Base-by-base conservation (phyloP, 2,797 vertebrate species). In the Neoniphon sammara region DNA sequence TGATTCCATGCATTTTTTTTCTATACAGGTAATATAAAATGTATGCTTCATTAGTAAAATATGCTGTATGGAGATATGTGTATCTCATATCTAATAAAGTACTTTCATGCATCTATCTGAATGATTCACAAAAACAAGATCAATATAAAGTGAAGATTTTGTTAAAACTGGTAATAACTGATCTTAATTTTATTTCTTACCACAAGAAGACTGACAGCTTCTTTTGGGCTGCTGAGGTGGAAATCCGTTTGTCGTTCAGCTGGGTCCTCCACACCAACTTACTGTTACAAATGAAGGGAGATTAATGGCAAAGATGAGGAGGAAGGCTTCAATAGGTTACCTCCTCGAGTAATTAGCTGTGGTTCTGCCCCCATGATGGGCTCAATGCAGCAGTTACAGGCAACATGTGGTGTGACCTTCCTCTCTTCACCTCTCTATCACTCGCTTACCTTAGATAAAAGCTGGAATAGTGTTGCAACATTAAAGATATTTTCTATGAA, bases 291-390 rank as follows among this genome's bases (percentile, higher is more conserved):
- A 85, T 78, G 80, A 73, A 76, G 78, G 61, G 84, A 87, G 75
- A 71, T 87, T 82, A 86, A 87, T 82, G 83, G 79, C 66, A 83
- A 74, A 80, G 90, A 89, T 82, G 88, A 80, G 61, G 75, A 82
- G 86, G 82, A 63, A 77, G 80, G 76, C 80, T 82, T 86, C 85
- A 89, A 89, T 84, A 57, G 91, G 93, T 88, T 93, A 87, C 80
- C 95, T 94, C 91, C 94, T 94, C 84, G 91, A 82, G 67, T 95
- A 92, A 95, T 91, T 87, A 95, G 92, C 65, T 84, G 74, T 60
- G 92, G 94, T 85, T 94, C 95, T 85, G 90, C 92, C 93, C 91
- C 85, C 91, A 87, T 89, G 87, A 89, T 79, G 87, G 84, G 91
- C 89, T 93, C 85, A 58, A 86, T 80, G 91, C 87, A 81, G 83